Conservation (phyloP, 2,888 invertebrate species). For the Pantelozetes paolii region DNA sequence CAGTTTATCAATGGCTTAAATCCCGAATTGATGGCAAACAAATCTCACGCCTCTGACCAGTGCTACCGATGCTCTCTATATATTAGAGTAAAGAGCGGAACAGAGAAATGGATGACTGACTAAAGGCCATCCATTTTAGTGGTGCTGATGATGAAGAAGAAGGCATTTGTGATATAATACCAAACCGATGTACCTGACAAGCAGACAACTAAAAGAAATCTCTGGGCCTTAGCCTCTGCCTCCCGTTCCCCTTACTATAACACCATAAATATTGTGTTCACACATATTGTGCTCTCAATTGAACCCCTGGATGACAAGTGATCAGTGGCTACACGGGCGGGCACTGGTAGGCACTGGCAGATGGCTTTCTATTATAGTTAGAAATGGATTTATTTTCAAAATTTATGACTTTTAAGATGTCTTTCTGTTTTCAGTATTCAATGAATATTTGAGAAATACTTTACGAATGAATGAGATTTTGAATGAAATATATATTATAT, state of each 20-base stretch:
- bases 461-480: too few relatives aligned
- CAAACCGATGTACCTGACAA: conserved; percentile 25
- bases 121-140: conserved; percentile 4
- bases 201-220: background rate
- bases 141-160: background rate
- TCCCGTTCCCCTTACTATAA: background rate
- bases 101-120: background rate
- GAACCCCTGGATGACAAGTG: background rate
- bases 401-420: conserved; percentile 7
- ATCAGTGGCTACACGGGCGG: conserved; percentile 20
- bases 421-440: background rate
- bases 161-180: conserved; percentile 10
- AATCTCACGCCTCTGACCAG: conserved; percentile 23
- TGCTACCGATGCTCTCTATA: background rate
- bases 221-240: background rate
- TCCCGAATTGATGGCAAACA: conserved; percentile 29
- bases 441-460: conserved; percentile 1
- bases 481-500: background rate
- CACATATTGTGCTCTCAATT: background rate
- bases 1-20: conserved; percentile 28
- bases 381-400: conserved; percentile 6
- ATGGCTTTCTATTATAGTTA: conserved; percentile 17
- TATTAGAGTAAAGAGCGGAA: background rate
- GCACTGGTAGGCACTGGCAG: conserved; percentile 22
- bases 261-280: conserved; percentile 15